These are phyloP conservation scores for Pogonocherus hispidulus DNA, from an alignment of 2,888 invertebrate genomes.

Conservation along the genomic window DNA sequence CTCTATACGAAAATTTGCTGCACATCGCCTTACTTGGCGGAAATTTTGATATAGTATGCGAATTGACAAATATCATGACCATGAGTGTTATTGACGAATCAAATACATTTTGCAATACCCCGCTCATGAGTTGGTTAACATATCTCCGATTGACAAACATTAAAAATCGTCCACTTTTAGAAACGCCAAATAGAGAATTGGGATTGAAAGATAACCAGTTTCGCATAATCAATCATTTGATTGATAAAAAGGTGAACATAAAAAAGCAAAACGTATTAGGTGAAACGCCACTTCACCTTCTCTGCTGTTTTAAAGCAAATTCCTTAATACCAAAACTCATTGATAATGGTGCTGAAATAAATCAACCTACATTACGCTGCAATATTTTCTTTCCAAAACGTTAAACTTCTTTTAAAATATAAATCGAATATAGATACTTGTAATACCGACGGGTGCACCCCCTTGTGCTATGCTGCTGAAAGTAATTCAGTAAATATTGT, in stretches of 20 bases:
- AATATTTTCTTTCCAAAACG: neutral
- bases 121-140: neutral
- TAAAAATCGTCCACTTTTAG: too few species aligned
- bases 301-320: neutral
- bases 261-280: neutral
- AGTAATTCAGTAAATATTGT: neutral
- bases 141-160: neutral
- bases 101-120: neutral
- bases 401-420: neutral
- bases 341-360: neutral
- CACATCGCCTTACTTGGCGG: neutral
- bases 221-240: neutral
- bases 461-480: neutral
- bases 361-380: neutral
- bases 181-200: neutral
- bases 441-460: neutral
- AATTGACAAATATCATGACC: neutral
- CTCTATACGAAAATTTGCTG: neutral
- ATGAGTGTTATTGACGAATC: slow-evolving; percentile 1
- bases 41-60: neutral
- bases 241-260: neutral
- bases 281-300: neutral
- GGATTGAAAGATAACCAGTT: neutral
- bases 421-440: neutral
- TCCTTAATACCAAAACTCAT: neutral